A percentile compares a stretch with the other conserved stretches of the same genome.
phyloP scores from a whole-genome alignment of 1,140 invertebrate species.

The Drosophila murphyi region DNA sequence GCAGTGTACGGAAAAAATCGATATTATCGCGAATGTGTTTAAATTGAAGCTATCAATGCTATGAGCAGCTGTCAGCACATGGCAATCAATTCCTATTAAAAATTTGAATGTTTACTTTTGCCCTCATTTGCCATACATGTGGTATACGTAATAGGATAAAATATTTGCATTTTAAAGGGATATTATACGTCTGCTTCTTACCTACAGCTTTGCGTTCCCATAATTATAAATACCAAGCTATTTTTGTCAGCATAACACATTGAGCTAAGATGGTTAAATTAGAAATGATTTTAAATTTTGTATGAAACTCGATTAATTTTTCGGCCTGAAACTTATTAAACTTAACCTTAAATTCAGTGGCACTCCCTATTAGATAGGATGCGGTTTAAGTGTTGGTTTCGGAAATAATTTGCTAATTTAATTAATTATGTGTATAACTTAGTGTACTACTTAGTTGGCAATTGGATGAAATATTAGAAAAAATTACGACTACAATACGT shows the following conservation, averaged over 20 bases:
- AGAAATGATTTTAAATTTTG: not conserved
- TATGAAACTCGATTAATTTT: too few species aligned
- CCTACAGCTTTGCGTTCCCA: not conserved
- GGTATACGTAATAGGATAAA: constrained; percentile 36
- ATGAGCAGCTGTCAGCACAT: constrained; percentile 35
- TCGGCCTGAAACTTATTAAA: too few species aligned
- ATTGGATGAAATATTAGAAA: too few species aligned
- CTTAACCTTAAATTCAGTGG: too few species aligned
- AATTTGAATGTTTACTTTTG: constrained; percentile 38
- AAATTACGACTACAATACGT: too few species aligned
- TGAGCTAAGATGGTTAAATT: not conserved
- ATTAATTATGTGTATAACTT: too few species aligned
- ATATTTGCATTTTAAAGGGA: constrained; percentile 33
- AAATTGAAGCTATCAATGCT: not conserved
- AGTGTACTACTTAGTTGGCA: too few species aligned
- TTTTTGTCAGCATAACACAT: constrained; percentile 5
- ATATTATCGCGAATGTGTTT: constrained; percentile 22
- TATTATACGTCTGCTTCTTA: not conserved
- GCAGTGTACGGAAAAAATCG: constrained; percentile 26
- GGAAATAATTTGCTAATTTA: too few species aligned
- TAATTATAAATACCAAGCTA: not conserved
- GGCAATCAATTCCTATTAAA: constrained; percentile 28
- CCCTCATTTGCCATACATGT: constrained; percentile 31
- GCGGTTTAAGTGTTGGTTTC: too few species aligned
- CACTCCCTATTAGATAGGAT: too few species aligned